A percentile compares a stretch with the other conserved stretches of the same genome.
These are phyloP conservation scores for Blera fallax DNA, from an alignment of 2,888 invertebrate genomes.

Conservation along the genomic window DNA sequence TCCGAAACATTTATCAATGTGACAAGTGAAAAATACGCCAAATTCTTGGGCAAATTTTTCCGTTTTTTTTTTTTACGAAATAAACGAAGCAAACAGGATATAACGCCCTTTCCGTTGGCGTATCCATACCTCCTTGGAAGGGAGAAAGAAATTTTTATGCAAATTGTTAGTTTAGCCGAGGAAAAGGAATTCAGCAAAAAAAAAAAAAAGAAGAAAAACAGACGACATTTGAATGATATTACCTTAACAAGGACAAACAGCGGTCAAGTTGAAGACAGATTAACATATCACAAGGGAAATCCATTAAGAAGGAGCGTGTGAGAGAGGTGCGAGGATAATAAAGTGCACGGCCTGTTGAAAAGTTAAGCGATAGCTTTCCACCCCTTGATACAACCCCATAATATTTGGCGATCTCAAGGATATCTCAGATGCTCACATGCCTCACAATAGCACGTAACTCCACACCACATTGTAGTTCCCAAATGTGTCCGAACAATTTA, in stretches of 20 bases:
- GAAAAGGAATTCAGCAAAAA: background rate
- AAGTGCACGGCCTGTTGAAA: no score
- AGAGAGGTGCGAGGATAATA: no score
- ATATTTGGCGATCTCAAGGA: no score
- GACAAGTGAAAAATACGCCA: conserved; percentile 35
- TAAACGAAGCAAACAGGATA: background rate
- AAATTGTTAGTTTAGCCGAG: background rate
- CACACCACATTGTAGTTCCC: background rate
- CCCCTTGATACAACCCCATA: no score
- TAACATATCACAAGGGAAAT: background rate
- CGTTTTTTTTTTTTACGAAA: background rate
- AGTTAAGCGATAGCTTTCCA: no score
- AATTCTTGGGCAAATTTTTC: no score
- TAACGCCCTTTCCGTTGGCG: background rate
- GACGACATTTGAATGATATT: background rate
- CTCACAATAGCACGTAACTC: background rate
- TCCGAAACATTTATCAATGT: conserved; percentile 17
- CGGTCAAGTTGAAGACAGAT: background rate
- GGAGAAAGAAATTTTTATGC: background rate
- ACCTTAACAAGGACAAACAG: background rate
- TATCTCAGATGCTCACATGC: background rate
- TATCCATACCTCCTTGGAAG: background rate
- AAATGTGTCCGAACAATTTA: no score
- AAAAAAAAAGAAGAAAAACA: no score
- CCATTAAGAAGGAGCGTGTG: background rate